phyloP scores from a whole-genome alignment of 1,140 invertebrate genomes.

The Cephus cinctus region DNA sequence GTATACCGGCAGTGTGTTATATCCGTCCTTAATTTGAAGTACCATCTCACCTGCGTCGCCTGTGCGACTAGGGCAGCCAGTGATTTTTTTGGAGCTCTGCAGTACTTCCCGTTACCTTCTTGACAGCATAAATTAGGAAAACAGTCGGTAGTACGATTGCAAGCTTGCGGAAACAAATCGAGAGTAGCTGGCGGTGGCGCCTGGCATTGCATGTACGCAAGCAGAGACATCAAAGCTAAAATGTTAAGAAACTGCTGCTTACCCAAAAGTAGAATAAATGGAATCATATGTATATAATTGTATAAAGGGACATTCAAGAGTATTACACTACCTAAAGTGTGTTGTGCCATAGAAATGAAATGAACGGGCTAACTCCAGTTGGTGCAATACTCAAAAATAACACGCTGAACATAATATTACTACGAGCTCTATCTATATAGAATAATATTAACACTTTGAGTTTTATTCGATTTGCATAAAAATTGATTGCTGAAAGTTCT shows the following conservation, averaged over 20 bases:
- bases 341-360: too few species aligned
- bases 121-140: constrained; percentile 76
- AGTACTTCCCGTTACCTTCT: constrained; percentile 66
- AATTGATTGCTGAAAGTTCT: constrained; percentile 9
- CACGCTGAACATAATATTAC: too few species aligned
- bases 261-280: too few species aligned
- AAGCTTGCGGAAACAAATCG: constrained; percentile 67
- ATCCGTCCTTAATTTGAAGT: background rate
- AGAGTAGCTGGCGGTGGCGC: constrained; percentile 63
- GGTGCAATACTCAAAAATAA: too few species aligned
- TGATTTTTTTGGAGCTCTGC: constrained; percentile 68
- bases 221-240: constrained; percentile 60
- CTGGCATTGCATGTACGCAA: constrained; percentile 70
- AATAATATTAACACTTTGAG: too few species aligned
- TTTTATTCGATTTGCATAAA: constrained; percentile 11
- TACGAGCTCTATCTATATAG: too few species aligned
- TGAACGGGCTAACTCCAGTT: too few species aligned
- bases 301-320: too few species aligned
- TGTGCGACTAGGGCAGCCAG: constrained; percentile 63
- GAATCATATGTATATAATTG: too few species aligned
- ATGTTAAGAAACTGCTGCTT: too few species aligned
- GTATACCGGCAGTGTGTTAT: too few species aligned
- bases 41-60: constrained; percentile 51
- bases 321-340: too few species aligned
- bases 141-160: constrained; percentile 67